Percentiles rank a stretch among this genome's conserved stretches.
phyloP scores from a whole-genome alignment of 1,140 invertebrate species.

The Dendrolimus punctatus region DNA sequence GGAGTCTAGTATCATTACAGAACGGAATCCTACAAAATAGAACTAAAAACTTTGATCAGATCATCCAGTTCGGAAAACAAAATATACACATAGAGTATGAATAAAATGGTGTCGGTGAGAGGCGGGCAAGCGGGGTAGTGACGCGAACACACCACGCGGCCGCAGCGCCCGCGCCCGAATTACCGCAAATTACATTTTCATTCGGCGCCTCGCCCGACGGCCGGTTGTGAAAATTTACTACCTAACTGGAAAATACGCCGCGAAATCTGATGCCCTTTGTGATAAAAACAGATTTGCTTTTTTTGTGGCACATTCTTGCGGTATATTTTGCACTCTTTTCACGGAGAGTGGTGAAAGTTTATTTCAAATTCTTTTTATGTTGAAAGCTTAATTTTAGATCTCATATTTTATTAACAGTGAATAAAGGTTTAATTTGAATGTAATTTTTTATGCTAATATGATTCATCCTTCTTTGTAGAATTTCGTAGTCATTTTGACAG shows the following conservation, averaged over 20 bases:
- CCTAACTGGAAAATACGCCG: conserved; percentile 28
- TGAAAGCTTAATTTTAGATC: too few relatives aligned
- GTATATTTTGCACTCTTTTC: background rate
- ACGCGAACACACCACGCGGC: conserved; percentile 19
- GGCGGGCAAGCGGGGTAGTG: conserved; percentile 15
- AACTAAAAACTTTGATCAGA: too few relatives aligned
- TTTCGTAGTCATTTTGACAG: too few relatives aligned
- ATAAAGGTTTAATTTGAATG: too few relatives aligned
- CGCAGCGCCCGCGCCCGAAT: conserved; percentile 23
- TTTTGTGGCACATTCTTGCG: background rate
- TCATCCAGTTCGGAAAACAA: too few relatives aligned
- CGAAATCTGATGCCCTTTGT: conserved; percentile 15
- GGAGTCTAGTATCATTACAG: too few relatives aligned
- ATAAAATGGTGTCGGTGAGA: conserved; percentile 12
- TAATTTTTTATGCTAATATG: too few relatives aligned
- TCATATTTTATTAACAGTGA: too few relatives aligned
- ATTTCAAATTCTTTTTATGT: too few relatives aligned
- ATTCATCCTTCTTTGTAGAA: too few relatives aligned
- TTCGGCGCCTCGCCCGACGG: conserved; percentile 30
- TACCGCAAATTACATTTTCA: conserved; percentile 56
- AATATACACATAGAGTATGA: background rate
- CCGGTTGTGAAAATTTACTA: conserved; percentile 33
- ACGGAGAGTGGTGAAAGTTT: too few relatives aligned
- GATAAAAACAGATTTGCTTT: conserved; percentile 6
- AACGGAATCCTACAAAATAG: too few relatives aligned